Evolutionary conservation across 2,113 vertebrate species (phyloP).

Genomic region (Illadopsis cleaveri): DNA sequence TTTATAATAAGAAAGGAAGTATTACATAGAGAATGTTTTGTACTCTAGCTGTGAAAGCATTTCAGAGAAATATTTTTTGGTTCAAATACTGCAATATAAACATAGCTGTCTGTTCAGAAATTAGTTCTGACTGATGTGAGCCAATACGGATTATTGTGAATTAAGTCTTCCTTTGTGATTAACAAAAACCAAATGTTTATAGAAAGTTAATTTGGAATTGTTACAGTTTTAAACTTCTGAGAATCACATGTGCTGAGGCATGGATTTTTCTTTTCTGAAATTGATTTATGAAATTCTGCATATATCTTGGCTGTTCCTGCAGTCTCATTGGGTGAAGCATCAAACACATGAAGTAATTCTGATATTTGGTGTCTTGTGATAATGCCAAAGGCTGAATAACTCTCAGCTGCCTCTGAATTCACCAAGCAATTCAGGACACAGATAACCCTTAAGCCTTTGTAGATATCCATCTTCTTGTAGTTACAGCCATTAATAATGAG

Average conservation of each 20-base stretch:
- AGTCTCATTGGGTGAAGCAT: neutral
- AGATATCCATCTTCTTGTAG: neutral
- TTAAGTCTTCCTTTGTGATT: constrained; percentile 9
- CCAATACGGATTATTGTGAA: neutral
- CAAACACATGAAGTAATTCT: neutral
- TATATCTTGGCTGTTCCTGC: neutral
- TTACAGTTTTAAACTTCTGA: neutral
- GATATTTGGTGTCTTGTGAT: neutral
- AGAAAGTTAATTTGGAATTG: neutral
- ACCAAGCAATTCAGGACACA: neutral
- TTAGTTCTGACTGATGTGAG: neutral
- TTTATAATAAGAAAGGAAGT: neutral
- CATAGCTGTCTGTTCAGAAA: neutral
- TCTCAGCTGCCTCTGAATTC: neutral
- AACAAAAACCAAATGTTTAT: neutral
- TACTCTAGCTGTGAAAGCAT: neutral
- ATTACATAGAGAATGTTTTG: neutral
- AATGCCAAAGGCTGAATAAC: neutral
- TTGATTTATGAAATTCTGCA: neutral
- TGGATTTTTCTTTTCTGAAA: neutral
- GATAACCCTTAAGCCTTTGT: neutral
- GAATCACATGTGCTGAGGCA: neutral
- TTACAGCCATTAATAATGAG: constrained; percentile 37
- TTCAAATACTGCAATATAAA: neutral
- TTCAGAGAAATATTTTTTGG: neutral